A percentile compares a stretch with the other conserved stretches of the same genome.
Conservation (phyloP, 2,888 invertebrate genomes). For the Pristionchus maxplancki region DNA sequence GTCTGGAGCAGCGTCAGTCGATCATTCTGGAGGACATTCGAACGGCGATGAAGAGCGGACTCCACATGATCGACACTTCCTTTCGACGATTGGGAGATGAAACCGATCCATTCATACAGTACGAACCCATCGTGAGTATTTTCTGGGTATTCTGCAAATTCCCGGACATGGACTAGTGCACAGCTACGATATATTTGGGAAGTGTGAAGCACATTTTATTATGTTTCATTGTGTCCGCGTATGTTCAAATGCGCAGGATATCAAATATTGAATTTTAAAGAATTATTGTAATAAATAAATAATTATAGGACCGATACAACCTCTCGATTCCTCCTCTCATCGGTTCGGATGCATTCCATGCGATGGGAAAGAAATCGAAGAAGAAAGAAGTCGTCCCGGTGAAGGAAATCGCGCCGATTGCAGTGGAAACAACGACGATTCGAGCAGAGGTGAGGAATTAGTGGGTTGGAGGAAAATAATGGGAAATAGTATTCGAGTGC, state of each 20-base stretch:
- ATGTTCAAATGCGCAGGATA: too few relatives aligned
- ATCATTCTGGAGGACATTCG: slow-evolving; percentile 32
- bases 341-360: slow-evolving; percentile 42
- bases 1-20: slow-evolving; percentile 41
- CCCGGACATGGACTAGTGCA: too few relatives aligned
- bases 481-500: not conserved
- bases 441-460: not conserved
- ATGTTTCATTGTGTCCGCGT: too few relatives aligned
- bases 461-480: not conserved
- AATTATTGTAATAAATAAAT: not conserved
- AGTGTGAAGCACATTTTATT: not conserved
- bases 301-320: slow-evolving; percentile 43
- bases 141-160: too few relatives aligned
- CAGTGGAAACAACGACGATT: not conserved
- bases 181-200: not conserved
- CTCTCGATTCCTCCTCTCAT: slow-evolving; percentile 45
- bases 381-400: not conserved
- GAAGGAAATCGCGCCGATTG: not conserved
- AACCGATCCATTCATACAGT: slow-evolving; percentile 33
- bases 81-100: slow-evolving; percentile 23
- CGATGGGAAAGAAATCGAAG: slow-evolving; percentile 22
- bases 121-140: slow-evolving; percentile 52
- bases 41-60: slow-evolving; percentile 12
- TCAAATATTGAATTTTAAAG: not conserved
- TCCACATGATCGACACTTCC: slow-evolving; percentile 4